phyloP scores from a whole-genome alignment of 2,888 invertebrate genomes.

The Acanthosepion esculentum region DNA sequence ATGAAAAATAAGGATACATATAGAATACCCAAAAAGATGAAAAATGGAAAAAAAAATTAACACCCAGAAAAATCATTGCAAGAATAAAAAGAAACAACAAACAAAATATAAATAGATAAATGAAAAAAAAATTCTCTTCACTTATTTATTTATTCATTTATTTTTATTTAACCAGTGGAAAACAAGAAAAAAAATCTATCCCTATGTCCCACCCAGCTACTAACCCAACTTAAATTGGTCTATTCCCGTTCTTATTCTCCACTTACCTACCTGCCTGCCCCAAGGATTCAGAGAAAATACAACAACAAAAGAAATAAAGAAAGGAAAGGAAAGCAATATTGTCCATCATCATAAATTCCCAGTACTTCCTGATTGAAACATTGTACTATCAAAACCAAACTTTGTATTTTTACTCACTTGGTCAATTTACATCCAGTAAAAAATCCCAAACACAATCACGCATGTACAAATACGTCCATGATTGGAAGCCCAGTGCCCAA shows the following conservation, averaged over 20 bases:
- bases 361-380: neutral
- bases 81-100: neutral
- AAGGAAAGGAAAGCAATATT: neutral
- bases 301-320: neutral
- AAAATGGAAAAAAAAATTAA: too few species aligned
- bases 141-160: neutral
- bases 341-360: neutral
- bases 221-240: slow-evolving; percentile 33
- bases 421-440: neutral
- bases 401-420: slow-evolving; percentile 12
- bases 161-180: neutral
- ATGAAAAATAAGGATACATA: too few species aligned
- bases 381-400: slow-evolving; percentile 33
- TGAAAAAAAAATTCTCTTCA: neutral
- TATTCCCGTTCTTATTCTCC: neutral
- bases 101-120: neutral
- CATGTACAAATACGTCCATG: slow-evolving; percentile 8
- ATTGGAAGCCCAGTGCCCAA: neutral
- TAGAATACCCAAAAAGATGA: too few species aligned
- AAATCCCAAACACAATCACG: neutral
- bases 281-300: neutral
- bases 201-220: neutral
- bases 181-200: neutral
- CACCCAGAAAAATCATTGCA: too few species aligned
- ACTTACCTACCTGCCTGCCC: neutral